phyloP scores from a whole-genome alignment of 2,113 vertebrate species.

The Sinocyclocheilus rhinocerous region DNA sequence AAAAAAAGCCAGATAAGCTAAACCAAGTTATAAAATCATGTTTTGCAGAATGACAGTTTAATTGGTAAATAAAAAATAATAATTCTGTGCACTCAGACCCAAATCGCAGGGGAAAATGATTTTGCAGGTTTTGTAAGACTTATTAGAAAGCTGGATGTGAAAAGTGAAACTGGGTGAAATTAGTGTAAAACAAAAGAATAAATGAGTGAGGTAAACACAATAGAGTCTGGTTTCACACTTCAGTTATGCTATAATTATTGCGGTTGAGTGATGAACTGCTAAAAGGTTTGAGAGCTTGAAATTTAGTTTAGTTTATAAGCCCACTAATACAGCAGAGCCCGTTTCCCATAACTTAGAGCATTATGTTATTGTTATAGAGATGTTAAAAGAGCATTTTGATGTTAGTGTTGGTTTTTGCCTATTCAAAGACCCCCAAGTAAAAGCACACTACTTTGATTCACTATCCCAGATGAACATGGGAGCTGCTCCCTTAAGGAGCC shows the following conservation, averaged over 20 bases:
- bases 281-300: constrained; percentile 75
- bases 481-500: neutral
- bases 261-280: constrained; percentile 47
- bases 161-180: neutral
- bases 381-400: constrained; percentile 5
- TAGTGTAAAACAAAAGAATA: neutral
- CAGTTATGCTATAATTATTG: constrained; percentile 44
- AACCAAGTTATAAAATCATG: neutral
- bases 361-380: constrained; percentile 31
- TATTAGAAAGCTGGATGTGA: constrained; percentile 19
- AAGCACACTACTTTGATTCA: constrained; percentile 9
- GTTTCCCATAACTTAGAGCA: neutral
- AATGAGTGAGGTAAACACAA: constrained; percentile 58
- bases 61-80: neutral
- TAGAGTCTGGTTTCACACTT: constrained; percentile 70
- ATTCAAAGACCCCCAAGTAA: neutral
- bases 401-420: constrained; percentile 13
- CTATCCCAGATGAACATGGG: neutral
- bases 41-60: neutral
- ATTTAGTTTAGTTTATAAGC: neutral
- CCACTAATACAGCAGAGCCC: constrained; percentile 4
- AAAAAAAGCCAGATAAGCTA: neutral
- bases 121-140: neutral
- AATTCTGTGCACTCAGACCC: neutral
- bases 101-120: neutral